A percentile compares a stretch with the other conserved stretches of the same genome.
These are phyloP conservation scores for Isurus oxyrinchus DNA, from an alignment of 2,113 vertebrate species.

Conservation along the genomic window DNA sequence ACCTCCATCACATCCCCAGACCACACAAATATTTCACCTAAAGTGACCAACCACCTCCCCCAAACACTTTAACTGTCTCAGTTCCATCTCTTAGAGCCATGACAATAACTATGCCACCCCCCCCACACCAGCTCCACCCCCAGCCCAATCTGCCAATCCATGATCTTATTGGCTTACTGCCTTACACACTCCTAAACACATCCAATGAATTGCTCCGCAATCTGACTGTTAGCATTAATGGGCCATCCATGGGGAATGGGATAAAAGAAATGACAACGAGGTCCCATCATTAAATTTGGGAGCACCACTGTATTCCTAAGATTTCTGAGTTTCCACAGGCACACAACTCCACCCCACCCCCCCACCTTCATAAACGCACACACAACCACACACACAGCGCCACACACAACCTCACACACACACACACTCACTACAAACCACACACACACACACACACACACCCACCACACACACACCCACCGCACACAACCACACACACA, in stretches of 20 bases:
- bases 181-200: neutral
- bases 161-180: neutral
- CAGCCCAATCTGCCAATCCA: neutral
- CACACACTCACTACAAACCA: no score
- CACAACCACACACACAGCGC: no score
- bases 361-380: no score
- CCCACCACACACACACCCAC: no score
- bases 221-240: neutral
- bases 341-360: no score
- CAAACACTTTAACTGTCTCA: neutral
- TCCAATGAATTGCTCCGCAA: neutral
- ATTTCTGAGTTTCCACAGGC: neutral
- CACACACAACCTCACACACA: no score
- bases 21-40: neutral
- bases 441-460: no score
- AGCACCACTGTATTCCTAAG: neutral
- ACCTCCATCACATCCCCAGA: no score
- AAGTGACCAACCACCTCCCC: neutral
- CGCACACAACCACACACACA: no score
- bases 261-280: neutral
- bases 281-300: neutral
- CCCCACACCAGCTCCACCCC: no score
- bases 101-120: neutral
- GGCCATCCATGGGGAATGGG: neutral
- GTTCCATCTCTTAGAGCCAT: neutral